Percentiles rank a stretch among this genome's conserved stretches.
phyloP scores from a whole-genome alignment of 92 coral and sea anemone species.

The Zoanthus sansibaricus region DNA sequence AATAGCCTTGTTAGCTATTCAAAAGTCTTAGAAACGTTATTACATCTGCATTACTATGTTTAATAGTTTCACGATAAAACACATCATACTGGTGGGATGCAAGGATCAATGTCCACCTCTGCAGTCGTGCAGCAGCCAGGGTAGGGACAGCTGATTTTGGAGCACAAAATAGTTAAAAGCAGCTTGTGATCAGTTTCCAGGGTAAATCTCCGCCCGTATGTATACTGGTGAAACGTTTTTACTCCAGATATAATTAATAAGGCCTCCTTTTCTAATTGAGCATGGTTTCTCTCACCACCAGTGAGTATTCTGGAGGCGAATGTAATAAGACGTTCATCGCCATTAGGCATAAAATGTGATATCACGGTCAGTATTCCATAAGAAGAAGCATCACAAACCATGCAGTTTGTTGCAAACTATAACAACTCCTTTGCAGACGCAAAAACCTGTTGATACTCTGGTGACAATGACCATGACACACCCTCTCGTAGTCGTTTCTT shows the following conservation, averaged over 20 bases:
- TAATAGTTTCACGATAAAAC: not conserved
- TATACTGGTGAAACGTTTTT: too few species aligned
- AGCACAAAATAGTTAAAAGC: not conserved
- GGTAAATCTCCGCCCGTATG: slow-evolving; percentile 24
- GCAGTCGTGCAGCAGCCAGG: slow-evolving; percentile 1
- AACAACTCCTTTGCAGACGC: slow-evolving; percentile 4
- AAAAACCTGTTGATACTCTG: not conserved
- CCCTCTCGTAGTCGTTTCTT: not conserved
- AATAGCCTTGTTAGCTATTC: not conserved
- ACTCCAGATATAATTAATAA: not conserved
- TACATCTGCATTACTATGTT: not conserved
- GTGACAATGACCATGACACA: not conserved
- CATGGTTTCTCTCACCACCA: slow-evolving; percentile 3
- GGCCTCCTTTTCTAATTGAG: slow-evolving; percentile 15
- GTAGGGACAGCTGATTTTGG: slow-evolving; percentile 18
- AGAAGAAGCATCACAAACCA: not conserved
- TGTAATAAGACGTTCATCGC: slow-evolving; percentile 26
- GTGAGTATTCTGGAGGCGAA: slow-evolving; percentile 23
- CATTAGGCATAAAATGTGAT: slow-evolving; percentile 12
- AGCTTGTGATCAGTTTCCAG: slow-evolving; percentile 46
- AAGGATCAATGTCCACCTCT: slow-evolving; percentile 14
- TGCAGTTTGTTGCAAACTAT: not conserved
- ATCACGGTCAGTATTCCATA: not conserved
- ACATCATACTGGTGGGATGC: slow-evolving; percentile 20
- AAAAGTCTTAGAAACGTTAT: not conserved